These are phyloP conservation scores for Danio albolineatus DNA, from an alignment of 2,797 vertebrate species.

Conservation along the genomic window DNA sequence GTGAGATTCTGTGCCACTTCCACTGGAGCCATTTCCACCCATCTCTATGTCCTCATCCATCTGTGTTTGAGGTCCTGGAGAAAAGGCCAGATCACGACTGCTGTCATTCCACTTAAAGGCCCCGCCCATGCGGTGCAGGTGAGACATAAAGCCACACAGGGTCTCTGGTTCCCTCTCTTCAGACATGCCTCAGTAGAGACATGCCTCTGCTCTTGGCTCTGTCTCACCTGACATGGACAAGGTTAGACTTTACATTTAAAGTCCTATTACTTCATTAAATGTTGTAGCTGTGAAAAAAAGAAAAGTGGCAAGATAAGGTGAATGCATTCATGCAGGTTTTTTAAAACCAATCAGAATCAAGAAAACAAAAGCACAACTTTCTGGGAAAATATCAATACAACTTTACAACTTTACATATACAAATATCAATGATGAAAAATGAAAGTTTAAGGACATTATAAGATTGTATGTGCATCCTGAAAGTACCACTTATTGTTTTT, in stretches of 20 bases:
- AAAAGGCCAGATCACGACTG: conserved; percentile 68
- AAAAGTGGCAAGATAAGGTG: not conserved
- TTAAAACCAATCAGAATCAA: too few species aligned
- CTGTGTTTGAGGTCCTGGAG: conserved; percentile 53
- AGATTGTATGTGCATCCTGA: too few species aligned
- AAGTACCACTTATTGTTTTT: too few species aligned
- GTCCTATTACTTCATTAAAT: conserved; percentile 60
- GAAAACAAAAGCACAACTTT: too few species aligned
- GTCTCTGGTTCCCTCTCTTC: conserved; percentile 63
- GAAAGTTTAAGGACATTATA: too few species aligned
- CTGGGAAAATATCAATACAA: too few species aligned
- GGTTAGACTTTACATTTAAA: conserved; percentile 5
- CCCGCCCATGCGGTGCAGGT: conserved; percentile 79
- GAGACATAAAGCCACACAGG: conserved; percentile 66
- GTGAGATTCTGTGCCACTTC: conserved; percentile 83
- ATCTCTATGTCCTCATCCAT: conserved; percentile 90
- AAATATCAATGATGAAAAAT: too few species aligned
- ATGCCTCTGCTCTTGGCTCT: conserved; percentile 67
- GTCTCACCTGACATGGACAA: conserved; percentile 71
- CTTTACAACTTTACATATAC: too few species aligned
- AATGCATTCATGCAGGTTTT: not conserved
- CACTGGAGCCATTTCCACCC: conserved; percentile 84
- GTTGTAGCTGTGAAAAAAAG: conserved; percentile 7
- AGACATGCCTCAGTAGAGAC: conserved; percentile 71
- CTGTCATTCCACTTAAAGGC: conserved; percentile 81